Conservation (phyloP, 1,140 invertebrate genomes). For the Andricus grossulariae region DNA sequence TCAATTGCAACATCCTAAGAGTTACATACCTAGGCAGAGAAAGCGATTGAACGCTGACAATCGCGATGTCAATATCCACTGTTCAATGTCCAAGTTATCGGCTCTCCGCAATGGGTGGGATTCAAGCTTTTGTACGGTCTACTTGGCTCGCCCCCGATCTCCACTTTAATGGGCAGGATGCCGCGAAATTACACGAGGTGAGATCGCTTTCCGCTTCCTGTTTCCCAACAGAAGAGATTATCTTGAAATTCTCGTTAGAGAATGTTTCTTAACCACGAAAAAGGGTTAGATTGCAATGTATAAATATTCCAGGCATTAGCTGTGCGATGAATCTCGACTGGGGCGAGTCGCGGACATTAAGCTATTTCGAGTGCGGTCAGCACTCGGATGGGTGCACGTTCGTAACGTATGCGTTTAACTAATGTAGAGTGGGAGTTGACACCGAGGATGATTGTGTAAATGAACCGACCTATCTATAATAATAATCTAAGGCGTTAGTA, state of each 20-base stretch:
- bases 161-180: conserved; percentile 21
- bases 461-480: too few relatives aligned
- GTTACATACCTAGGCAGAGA: conserved; percentile 41
- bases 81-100: conserved; percentile 24
- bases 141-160: conserved; percentile 2
- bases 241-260: conserved; percentile 21
- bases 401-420: too few relatives aligned
- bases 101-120: conserved; percentile 5
- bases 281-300: neutral
- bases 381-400: too few relatives aligned
- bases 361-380: too few relatives aligned
- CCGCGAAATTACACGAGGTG: conserved; percentile 23
- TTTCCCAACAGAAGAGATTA: neutral
- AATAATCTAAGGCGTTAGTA: too few relatives aligned
- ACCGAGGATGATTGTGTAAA: too few relatives aligned
- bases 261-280: neutral
- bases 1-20: conserved; percentile 11
- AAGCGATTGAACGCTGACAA: conserved; percentile 51
- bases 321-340: too few relatives aligned
- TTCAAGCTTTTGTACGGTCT: conserved; percentile 8
- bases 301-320: too few relatives aligned
- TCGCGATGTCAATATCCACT: conserved; percentile 34
- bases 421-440: too few relatives aligned
- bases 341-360: too few relatives aligned
- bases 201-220: neutral